A percentile compares a stretch with the other conserved stretches of the same genome.
These are phyloP conservation scores for Spea bombifrons DNA, from an alignment of 2,113 vertebrate species.

Conservation along the genomic window DNA sequence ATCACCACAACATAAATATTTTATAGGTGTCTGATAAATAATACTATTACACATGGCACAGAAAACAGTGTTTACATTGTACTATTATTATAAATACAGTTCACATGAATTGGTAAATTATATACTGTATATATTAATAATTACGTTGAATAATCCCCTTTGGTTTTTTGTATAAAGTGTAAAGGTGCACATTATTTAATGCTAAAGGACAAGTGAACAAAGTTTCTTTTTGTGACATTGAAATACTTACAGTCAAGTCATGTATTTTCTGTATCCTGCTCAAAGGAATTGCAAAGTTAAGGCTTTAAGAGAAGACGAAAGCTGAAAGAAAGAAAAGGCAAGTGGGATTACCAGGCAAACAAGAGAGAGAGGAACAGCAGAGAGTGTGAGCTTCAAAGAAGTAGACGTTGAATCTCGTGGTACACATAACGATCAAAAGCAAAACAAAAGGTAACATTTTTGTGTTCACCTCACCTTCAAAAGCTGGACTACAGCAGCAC, in stretches of 20 bases:
- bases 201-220: constrained; percentile 8
- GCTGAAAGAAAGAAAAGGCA: constrained; percentile 52
- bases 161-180: neutral
- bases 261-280: constrained; percentile 52
- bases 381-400: constrained; percentile 51
- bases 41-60: too few species aligned
- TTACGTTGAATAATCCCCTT: neutral
- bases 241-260: constrained; percentile 56
- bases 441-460: constrained; percentile 61
- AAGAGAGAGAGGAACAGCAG: constrained; percentile 48
- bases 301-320: constrained; percentile 47
- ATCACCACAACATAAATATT: too few species aligned
- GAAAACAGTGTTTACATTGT: too few species aligned
- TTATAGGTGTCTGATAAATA: neutral
- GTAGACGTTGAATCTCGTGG: constrained; percentile 29
- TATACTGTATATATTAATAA: too few species aligned
- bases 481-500: constrained; percentile 51
- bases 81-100: neutral
- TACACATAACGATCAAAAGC: constrained; percentile 52
- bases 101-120: neutral
- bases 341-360: constrained; percentile 44
- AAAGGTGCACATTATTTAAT: neutral
- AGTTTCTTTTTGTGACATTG: constrained; percentile 57
- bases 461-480: constrained; percentile 57
- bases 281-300: constrained; percentile 59